A percentile compares a stretch with the other conserved stretches of the same genome.
Conservation (phyloP, 2,888 invertebrate species). For the Nesidiocoris tenuis region DNA sequence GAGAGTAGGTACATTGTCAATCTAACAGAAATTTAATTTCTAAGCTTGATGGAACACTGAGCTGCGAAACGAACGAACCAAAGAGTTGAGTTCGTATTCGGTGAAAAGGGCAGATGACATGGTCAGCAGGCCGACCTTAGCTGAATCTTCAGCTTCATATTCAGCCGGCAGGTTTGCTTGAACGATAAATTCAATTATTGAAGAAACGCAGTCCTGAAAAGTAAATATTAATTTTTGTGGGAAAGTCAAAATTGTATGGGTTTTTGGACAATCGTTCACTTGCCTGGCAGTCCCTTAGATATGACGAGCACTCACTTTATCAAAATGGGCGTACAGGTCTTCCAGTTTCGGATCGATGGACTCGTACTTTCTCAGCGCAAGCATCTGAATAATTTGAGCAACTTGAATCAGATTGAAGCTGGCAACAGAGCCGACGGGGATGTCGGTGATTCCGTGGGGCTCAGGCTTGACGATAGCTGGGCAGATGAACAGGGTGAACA, state of each 20-base stretch:
- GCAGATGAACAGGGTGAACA: slow-evolving; percentile 91
- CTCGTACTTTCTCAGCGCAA: slow-evolving; percentile 82
- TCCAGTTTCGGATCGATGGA: slow-evolving; percentile 70
- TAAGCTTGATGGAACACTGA: no score
- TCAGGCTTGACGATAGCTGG: slow-evolving; percentile 96
- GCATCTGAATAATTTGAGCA: slow-evolving; percentile 88
- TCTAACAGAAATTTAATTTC: no score
- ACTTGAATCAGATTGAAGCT: slow-evolving; percentile 87
- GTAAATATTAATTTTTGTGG: background rate
- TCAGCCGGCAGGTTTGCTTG: slow-evolving; percentile 51
- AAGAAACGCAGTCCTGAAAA: slow-evolving; percentile 67
- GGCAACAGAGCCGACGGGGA: slow-evolving; percentile 86
- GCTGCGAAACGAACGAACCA: no score
- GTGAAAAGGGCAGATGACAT: slow-evolving; percentile 69
- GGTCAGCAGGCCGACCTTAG: slow-evolving; percentile 61
- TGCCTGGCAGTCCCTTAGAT: no score
- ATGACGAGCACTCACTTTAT: slow-evolving; percentile 64
- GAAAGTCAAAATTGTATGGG: no score
- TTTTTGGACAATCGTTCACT: no score
- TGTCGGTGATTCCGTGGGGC: slow-evolving; percentile 89
- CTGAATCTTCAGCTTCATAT: slow-evolving; percentile 56
- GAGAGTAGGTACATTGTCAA: no score
- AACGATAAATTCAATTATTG: slow-evolving; percentile 72
- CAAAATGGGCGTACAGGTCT: slow-evolving; percentile 79
- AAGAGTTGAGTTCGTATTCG: slow-evolving; percentile 64